Percentiles rank a stretch among this genome's conserved stretches.
Evolutionary conservation across 2,888 invertebrate species (phyloP).

Genomic region (Archaeoteleia sp.): DNA sequence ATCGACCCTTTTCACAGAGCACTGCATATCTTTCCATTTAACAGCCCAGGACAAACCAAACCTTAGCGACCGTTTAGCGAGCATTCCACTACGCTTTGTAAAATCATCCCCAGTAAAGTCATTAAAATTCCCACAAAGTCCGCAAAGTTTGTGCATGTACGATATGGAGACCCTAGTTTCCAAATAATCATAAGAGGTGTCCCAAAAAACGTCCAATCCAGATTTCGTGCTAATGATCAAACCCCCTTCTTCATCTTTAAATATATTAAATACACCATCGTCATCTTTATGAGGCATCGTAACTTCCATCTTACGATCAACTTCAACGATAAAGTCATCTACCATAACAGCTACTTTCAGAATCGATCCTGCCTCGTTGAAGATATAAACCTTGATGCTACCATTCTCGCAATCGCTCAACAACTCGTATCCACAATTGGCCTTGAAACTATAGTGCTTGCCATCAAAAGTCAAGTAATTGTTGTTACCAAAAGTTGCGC

Average conservation of each 20-base stretch:
- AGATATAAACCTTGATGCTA: conserved; percentile 82
- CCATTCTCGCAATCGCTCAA: conserved; percentile 90
- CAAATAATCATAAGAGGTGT: conserved; percentile 89
- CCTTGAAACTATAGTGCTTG: conserved; percentile 94
- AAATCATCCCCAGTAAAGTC: conserved; percentile 90
- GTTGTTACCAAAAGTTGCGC: conserved; percentile 96
- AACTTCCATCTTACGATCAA: conserved; percentile 5
- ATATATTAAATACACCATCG: conserved; percentile 80
- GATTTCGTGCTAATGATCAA: conserved; percentile 82
- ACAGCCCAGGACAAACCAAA: conserved; percentile 95
- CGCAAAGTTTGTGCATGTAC: conserved; percentile 88
- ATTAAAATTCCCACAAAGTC: conserved; percentile 97
- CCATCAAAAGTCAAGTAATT: conserved; percentile 97
- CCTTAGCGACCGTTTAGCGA: conserved; percentile 80
- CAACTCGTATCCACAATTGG: conserved; percentile 93
- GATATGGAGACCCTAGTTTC: conserved; percentile 86
- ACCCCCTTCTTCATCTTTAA: conserved; percentile 81
- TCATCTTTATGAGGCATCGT: not conserved
- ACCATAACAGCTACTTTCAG: not conserved
- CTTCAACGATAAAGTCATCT: not conserved
- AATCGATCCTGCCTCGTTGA: not conserved
- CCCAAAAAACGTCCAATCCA: conserved; percentile 92
- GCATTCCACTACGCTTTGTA: conserved; percentile 81
- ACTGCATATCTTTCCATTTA: conserved; percentile 83
- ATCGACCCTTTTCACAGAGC: conserved; percentile 19